Evolutionary conservation across 2,113 vertebrate species (phyloP).

Genomic region (Balaeniceps rex): DNA sequence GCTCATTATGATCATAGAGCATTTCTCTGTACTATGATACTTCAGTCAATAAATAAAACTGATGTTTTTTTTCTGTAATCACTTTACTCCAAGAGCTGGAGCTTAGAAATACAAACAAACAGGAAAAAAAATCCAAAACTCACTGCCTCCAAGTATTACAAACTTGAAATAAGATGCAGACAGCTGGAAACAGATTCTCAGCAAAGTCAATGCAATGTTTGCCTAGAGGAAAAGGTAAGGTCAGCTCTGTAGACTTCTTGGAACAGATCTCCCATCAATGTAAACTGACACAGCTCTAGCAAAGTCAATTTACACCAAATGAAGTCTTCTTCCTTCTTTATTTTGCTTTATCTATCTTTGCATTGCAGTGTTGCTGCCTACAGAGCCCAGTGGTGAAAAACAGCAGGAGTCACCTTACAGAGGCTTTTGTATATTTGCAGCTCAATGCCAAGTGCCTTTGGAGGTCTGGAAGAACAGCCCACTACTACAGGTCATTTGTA

Average conservation of each 20-base stretch:
- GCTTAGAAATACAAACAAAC: neutral
- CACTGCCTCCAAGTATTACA: neutral
- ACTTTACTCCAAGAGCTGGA: neutral
- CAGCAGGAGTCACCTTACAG: neutral
- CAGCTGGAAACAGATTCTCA: neutral
- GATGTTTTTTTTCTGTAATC: neutral
- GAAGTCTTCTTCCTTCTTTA: neutral
- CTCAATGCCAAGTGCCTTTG: neutral
- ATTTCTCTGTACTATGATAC: neutral
- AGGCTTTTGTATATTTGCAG: neutral
- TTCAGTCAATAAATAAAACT: neutral
- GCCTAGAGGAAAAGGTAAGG: neutral
- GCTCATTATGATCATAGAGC: neutral
- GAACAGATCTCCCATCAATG: neutral
- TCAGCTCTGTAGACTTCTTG: neutral
- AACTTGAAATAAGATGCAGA: neutral
- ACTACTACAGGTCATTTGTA: neutral
- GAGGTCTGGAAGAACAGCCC: neutral
- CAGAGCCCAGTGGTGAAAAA: neutral
- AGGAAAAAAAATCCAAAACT: no score
- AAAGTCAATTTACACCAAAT: neutral
- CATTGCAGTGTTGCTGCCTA: neutral
- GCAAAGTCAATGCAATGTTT: neutral
- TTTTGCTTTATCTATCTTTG: neutral
- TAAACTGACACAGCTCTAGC: neutral